Base-by-base conservation (phyloP, 1,140 invertebrate species). In the Oryzaephilus surinamensis region DNA sequence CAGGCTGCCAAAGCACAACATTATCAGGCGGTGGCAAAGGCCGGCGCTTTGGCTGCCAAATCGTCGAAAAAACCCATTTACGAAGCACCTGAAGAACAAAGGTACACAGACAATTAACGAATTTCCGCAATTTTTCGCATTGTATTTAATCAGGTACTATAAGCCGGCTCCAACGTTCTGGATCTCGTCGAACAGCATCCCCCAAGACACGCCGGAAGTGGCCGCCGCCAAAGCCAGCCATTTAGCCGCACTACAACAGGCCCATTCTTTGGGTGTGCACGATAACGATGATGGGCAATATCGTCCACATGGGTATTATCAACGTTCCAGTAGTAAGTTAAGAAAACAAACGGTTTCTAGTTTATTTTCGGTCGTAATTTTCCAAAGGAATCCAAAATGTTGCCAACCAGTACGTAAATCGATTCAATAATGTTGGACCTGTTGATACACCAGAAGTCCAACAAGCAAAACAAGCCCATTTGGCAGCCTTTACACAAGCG, bases 1-100 rank as follows among this genome's bases (percentile, higher is more conserved):
- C 66, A 72, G 36, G 67, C 69, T 19, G 74, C 74, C 18, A 75
- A 73, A 50, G 69, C 71, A 1, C 60, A 66, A 6, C 73, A 75
- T 48, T 73, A 71, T 55, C 65, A 72, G 4, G 63, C 73, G 43
- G 66, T 66, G 34, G 68, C 70, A n/a, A 68, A 66, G 40, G 69
- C 66, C 2, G 38, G 18, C 24, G 29, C 33, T 35, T 24, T 44
- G 11, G 42, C 42, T 0, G 42, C 42, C 3, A 32, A 28, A 15
- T 24, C 37, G 1, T 30, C 36, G 6, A 38, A n/a, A 2, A 20
- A 20, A 14, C 10, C 20, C 10, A 30, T 30, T 20, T 33, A 18
- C 18, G 12, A 33, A 33, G 28, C 12, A 12, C n/a, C n/a, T n/a
- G 28, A 16, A 33, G 6, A 19, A 33, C 12, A 16, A 32, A 32